These are phyloP conservation scores for Stenurella melanura DNA, from an alignment of 2,888 invertebrate genomes.

Conservation along the genomic window DNA sequence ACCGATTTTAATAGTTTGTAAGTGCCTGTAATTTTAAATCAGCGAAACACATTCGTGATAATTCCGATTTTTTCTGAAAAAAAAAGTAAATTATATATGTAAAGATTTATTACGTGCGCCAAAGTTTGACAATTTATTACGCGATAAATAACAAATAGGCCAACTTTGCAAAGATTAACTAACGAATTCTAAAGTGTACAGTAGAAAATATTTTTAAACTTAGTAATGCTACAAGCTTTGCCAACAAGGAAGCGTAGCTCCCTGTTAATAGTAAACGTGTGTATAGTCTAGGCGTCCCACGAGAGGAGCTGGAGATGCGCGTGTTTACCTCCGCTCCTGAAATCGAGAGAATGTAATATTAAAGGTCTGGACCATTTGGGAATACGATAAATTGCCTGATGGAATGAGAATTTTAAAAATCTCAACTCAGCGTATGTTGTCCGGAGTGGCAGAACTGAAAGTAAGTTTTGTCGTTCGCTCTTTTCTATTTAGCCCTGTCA, in stretches of 20 bases:
- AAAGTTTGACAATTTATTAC: not conserved
- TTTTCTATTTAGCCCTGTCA: too few relatives aligned
- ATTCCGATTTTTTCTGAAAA: too few relatives aligned
- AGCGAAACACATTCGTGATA: too few relatives aligned
- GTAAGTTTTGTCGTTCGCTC: too few relatives aligned
- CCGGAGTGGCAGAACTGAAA: too few relatives aligned
- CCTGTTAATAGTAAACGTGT: conserved; percentile 3
- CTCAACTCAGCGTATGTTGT: too few relatives aligned
- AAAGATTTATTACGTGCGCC: not conserved
- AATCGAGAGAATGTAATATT: conserved; percentile 10
- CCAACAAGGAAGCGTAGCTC: conserved; percentile 37
- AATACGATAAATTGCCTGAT: not conserved
- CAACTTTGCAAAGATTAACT: not conserved
- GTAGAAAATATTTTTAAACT: conserved; percentile 37
- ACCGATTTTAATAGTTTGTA: too few relatives aligned
- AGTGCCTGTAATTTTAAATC: too few relatives aligned
- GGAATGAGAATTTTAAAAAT: not conserved
- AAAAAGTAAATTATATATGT: too few relatives aligned
- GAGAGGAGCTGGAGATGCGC: conserved; percentile 1
- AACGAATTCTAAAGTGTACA: conserved; percentile 14
- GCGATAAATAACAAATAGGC: not conserved
- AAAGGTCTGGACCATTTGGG: not conserved
- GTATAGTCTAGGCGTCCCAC: conserved; percentile 5
- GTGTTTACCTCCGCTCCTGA: not conserved
- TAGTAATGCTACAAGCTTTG: conserved; percentile 18